Base-by-base conservation (phyloP, 2,888 invertebrate species). In the Trichogramma dendrolimi region DNA sequence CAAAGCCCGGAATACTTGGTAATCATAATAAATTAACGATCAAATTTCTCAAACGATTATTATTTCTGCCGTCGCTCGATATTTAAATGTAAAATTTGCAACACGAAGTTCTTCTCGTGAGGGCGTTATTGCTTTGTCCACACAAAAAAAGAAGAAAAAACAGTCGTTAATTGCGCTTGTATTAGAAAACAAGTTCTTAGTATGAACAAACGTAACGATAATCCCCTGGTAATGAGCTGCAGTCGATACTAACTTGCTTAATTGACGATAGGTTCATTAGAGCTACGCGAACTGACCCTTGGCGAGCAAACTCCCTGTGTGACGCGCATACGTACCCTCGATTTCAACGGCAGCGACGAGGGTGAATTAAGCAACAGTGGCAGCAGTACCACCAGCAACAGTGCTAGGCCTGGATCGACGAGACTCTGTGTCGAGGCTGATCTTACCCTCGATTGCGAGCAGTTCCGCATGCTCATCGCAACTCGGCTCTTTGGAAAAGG, bases 1-100 rank as follows among this genome's bases (percentile, higher is more conserved):
- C 81, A 41, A 82, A 82, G 67, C 83, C 83, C 6, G 73, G 79
- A 40, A 81, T 82, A 72, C 71, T 83, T 10, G 81, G 83, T 83
- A 75, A 64, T 68, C 71, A 7, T 40, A 61, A 40, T 39, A 48
- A 48, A 6, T 44, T 27, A 6, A 38, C 6, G 1, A 50, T 44
- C 14, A n/a, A 48, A 14, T 51, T 54, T 42, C 6, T 5, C 7
- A n/a, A 54, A 6, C 38, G 40, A 11, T 51, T 51, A 3, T 51
- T 38, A 39, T 10, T 38, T 38, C 51, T 11, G 6, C 40, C 27
- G 27, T 27, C 3, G 27, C 27, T 27, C 3, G 27, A 27, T 27
- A 27, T 27, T 27, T 2, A 27, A 27, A 27, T 27, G 27, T 27
- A 27, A 27, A 27, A 27, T 27, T 27, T 27, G 1, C 27, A 27